Percentiles rank a stretch among this genome's conserved stretches.
Conservation (phyloP, 2,888 invertebrate genomes). For the Athalia cordata region DNA sequence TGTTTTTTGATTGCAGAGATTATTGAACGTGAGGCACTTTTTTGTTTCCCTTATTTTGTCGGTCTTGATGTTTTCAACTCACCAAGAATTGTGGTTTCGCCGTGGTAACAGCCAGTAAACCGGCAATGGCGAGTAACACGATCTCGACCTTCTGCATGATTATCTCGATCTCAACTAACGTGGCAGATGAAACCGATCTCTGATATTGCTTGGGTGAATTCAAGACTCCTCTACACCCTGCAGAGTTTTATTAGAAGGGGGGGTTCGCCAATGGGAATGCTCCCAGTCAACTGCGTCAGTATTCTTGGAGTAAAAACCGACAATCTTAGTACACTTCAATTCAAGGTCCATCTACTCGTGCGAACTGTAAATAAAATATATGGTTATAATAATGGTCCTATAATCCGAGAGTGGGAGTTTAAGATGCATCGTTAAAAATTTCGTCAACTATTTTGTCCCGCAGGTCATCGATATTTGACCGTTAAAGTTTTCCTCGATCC, state of each 20-base stretch:
- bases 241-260: slow-evolving; percentile 19
- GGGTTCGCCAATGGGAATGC: slow-evolving; percentile 43
- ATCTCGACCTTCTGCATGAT: slow-evolving; percentile 55
- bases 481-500: too few relatives aligned
- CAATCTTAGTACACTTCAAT: slow-evolving; percentile 17
- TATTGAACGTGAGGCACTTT: too few relatives aligned
- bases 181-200: slow-evolving; percentile 44
- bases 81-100: slow-evolving; percentile 50
- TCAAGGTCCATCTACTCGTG: slow-evolving; percentile 41
- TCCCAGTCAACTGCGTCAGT: slow-evolving; percentile 23
- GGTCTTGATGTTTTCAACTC: not conserved
- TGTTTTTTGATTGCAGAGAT: too few relatives aligned
- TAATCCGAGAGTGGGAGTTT: slow-evolving; percentile 9
- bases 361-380: slow-evolving; percentile 4
- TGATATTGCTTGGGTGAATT: slow-evolving; percentile 30
- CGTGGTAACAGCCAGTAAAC: slow-evolving; percentile 47
- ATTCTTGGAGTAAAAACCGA: slow-evolving; percentile 34
- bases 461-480: not conserved
- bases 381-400: not conserved
- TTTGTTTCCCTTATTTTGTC: not conserved
- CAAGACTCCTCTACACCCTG: slow-evolving; percentile 43
- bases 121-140: slow-evolving; percentile 51
- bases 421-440: not conserved
- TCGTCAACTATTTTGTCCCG: not conserved
- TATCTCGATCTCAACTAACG: slow-evolving; percentile 62